A percentile compares a stretch with the other conserved stretches of the same genome.
phyloP scores from a whole-genome alignment of 2,113 vertebrate species.

The Microcebus jonahi region DNA sequence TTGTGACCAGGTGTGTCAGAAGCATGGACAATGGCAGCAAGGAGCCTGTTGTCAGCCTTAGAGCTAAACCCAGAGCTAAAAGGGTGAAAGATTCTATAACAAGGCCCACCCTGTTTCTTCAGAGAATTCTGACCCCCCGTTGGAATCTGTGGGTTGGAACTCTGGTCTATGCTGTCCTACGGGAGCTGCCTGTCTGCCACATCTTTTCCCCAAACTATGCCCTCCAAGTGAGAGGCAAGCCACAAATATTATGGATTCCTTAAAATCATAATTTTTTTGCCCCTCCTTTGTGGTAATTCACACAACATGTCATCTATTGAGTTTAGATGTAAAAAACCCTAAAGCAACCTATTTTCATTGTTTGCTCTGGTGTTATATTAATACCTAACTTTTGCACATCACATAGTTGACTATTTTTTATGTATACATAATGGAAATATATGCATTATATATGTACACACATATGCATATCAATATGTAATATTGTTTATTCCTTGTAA shows the following conservation, averaged over 20 bases:
- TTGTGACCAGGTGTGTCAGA: neutral
- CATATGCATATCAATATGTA: neutral
- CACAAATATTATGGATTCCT: neutral
- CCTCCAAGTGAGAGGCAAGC: neutral
- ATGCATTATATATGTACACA: neutral
- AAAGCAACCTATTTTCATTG: neutral
- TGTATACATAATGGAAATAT: neutral
- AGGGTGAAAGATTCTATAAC: too few relatives aligned
- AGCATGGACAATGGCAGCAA: accelerated
- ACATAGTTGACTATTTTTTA: neutral
- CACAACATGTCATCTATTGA: conserved; percentile 4
- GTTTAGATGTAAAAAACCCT: conserved; percentile 2
- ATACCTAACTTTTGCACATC: neutral
- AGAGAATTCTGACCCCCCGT: neutral
- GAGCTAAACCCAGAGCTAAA: neutral
- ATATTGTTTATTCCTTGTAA: neutral
- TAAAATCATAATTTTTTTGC: neutral
- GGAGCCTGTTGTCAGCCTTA: neutral
- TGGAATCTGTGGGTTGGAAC: neutral
- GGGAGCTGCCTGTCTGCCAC: neutral
- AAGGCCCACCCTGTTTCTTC: neutral
- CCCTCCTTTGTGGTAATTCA: neutral
- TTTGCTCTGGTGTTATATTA: neutral
- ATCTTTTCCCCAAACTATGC: neutral
- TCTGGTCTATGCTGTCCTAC: neutral